Evolutionary conservation across 2,888 invertebrate genomes (phyloP), one percentile per base, ranked within the genome.

Genomic region (Tanaodytes sp.): DNA sequence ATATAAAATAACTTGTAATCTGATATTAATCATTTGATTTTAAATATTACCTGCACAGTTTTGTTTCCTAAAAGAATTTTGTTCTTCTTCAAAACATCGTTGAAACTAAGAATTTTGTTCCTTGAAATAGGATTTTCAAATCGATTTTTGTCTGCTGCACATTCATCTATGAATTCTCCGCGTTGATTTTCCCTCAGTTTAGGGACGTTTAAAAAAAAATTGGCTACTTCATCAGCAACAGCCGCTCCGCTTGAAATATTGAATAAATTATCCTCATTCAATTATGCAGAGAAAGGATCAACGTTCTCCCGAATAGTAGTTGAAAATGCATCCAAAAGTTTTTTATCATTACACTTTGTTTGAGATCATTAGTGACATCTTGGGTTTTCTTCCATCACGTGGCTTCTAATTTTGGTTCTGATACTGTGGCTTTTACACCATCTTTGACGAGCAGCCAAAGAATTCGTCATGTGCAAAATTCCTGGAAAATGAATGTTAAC

Each of bases 291-390:
- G 42, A 64, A 64, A 1, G 49, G 64, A n/a, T 64, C 49, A 2
- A 64, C 30, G 8, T 64, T 40, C 2, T 33, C 14, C 14, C 19
- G 36, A 23, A 23, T 23, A 23, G 8, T 23, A 5, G 4, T 23
- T 23, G 23, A 4, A 23, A 8, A 23, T 23, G 23, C 23, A n/a
- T n/a, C n/a, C 8, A 8, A 8, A 5, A 5, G 31, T 27, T 74
- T 31, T 64, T 73, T 65, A 66, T 63, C 4, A 78, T 78, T 16
- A 57, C 46, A 57, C 71, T 61, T 40, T 51, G 40, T 46, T 52
- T 54, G 6, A 78, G 63, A 31, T 80, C 79, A 4, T 54, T 62
- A 12, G 78, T 73, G 40, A 78, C 68, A 62, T 80, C 76, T 64
- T 80, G 76, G 2, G 59, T 12, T 63, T 62, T 74, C 62, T 36